Conservation (phyloP, 1,140 invertebrate genomes). For the Caenorhabditis briggsae region DNA sequence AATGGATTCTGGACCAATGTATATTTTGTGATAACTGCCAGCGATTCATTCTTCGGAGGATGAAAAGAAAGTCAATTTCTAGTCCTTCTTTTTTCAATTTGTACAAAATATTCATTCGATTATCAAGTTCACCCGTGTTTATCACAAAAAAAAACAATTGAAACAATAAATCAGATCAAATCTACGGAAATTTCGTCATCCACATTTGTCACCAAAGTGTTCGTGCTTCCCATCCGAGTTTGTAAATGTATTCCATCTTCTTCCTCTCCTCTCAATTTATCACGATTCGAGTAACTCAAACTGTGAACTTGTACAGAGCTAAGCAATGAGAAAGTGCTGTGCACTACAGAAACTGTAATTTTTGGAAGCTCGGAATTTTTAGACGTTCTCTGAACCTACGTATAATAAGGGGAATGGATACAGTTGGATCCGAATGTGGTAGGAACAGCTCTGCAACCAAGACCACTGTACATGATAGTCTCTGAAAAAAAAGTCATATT, state of each 20-base stretch:
- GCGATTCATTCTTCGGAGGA: conserved; percentile 37
- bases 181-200: conserved; percentile 10
- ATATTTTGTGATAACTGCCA: conserved; percentile 19
- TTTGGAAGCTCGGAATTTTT: background rate
- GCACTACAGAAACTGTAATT: conserved; percentile 9
- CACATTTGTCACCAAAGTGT: conserved; percentile 9
- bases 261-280: conserved; percentile 8
- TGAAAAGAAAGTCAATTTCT: background rate
- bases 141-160: background rate
- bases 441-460: conserved; percentile 21
- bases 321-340: conserved; percentile 19
- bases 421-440: conserved; percentile 31
- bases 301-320: conserved; percentile 28
- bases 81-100: conserved; percentile 4
- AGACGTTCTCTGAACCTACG: background rate
- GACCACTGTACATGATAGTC: background rate
- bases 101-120: background rate
- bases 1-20: conserved; percentile 10
- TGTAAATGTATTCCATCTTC: background rate
- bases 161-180: background rate
- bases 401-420: conserved; percentile 19
- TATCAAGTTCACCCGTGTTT: conserved; percentile 36
- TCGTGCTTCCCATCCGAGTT: conserved; percentile 1
- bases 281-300: conserved; percentile 26
- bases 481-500: background rate